phyloP scores from a whole-genome alignment of 1,140 invertebrate species.

The Drosophila truncata region DNA sequence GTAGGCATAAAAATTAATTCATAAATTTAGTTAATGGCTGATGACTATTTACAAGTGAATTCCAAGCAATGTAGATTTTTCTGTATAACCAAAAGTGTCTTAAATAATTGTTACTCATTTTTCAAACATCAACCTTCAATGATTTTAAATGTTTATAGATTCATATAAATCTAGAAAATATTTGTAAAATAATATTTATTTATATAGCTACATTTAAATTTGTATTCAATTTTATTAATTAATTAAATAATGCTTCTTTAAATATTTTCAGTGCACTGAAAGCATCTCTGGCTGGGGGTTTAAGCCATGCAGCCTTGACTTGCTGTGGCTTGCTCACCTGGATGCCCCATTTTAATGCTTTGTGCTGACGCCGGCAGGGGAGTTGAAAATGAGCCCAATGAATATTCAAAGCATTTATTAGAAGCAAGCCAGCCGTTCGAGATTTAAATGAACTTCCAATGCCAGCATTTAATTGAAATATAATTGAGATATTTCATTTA shows the following conservation, averaged over 20 bases:
- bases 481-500: slow-evolving; percentile 6
- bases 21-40: not conserved
- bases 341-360: slow-evolving; percentile 20
- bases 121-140: not conserved
- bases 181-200: not conserved
- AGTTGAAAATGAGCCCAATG: slow-evolving; percentile 1
- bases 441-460: slow-evolving; percentile 3
- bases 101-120: not conserved
- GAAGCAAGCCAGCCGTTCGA: not conserved
- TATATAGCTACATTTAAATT: not conserved
- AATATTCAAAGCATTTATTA: slow-evolving; percentile 21
- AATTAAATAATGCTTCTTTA: too few relatives aligned
- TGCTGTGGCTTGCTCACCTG: slow-evolving; percentile 22
- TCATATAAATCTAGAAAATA: not conserved
- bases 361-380: not conserved
- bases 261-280: not conserved
- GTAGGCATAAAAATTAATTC: not conserved
- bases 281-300: not conserved
- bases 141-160: too few relatives aligned
- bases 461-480: slow-evolving; percentile 4
- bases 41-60: not conserved
- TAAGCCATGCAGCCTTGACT: slow-evolving; percentile 8
- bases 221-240: too few relatives aligned
- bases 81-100: not conserved
- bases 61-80: not conserved